Base-by-base conservation (phyloP, 2,113 vertebrate species). In the Pampusana beccarii region DNA sequence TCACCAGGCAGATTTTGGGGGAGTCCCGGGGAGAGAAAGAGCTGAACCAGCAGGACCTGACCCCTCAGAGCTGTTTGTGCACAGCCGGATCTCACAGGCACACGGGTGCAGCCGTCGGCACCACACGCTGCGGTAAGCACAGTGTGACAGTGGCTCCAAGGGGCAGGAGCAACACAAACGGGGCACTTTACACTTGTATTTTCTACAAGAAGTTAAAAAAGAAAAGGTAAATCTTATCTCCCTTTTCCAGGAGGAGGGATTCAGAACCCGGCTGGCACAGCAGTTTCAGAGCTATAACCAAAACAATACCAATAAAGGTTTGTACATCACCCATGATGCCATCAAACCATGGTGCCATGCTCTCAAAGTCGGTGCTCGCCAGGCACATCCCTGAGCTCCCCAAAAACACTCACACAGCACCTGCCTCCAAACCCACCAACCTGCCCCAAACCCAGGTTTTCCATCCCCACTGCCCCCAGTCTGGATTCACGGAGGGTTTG, bases 121-220 rank as follows among this genome's bases (percentile, higher is more conserved):
- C 50, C 3, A 11, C 51, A 13, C 21, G 3, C 40, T 33, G 70
- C 46, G 34, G 12, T 25, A 38, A 50, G 38, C 62, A 28, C 5
- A 1, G 36, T 6, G 53, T 0, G 6, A 42, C 3, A 4, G 77
- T 21, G 8, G 69, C 73, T 80, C n/a, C 8, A 11, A 0, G 1
- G 31, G 67, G 38, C 58, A 90, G 73, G 16, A 78, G 66, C 11
- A 33, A 28, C 19, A 2, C 0, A 1, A n/a, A 10, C 15, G 5
- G 5, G 6, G 0, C 8, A 19, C 10, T 33, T 88, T 11, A 33
- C 7, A 3, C 21, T 67, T 54, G 2, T 64, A 19, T 34, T 58
- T 75, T 40, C 61, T 48, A 7, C 4, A 8, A 15, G 18, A 8
- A 15, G 18, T 56, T 36, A 50, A 33, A 74, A 89, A 62, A 75